Evolutionary conservation across 2,888 invertebrate species (phyloP), one percentile per base, ranked within the genome.

Genomic region (Xylota sylvarum): DNA sequence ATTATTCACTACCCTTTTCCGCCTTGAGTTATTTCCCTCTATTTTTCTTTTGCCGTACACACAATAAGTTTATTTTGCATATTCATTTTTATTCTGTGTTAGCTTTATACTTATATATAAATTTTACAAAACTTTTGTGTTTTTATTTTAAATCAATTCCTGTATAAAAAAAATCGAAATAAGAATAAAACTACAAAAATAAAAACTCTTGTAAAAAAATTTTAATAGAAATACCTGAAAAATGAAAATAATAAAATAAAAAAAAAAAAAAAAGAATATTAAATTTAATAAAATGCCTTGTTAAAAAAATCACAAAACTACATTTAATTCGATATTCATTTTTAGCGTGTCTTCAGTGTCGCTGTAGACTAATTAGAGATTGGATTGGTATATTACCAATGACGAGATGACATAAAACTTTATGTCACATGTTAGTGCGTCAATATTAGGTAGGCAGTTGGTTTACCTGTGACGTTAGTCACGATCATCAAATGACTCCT

Each of bases 251-350:
- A 70, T 9, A 73, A 72, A 84, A 84, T 30, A 23, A 67, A 27
- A 72, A 64, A 64, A 23, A 58, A 72, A 52, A 27, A 64, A 55
- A 58, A 65, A 58, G 73, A 79, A 83, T 78, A 83, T 83, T 84
- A 56, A 84, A 79, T 43, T 83, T 65, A 83, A 84, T 84, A 84
- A 83, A 84, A 84, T 84, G 84, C 84, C 84, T 84, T 84, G 84
- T 84, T 84, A 79, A 80, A 84, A 84, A 84, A 84, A 84, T 84
- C 23, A 78, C 17, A 64, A 52, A 67, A 64, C n/a, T 40, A 32
- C 23, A 67, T 69, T 76, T 64, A 14, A 35, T 19, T 55, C 17
- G 1, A 14, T 19, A n/a, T 43, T 10, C 14, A 37, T 9, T 14
- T 37, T 32, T 6, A 5, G 32, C 23, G 23, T 23, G 23, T 23